These are phyloP conservation scores for Desmodus rotundus DNA, from an alignment of 2,113 vertebrate genomes.

Conservation along the genomic window DNA sequence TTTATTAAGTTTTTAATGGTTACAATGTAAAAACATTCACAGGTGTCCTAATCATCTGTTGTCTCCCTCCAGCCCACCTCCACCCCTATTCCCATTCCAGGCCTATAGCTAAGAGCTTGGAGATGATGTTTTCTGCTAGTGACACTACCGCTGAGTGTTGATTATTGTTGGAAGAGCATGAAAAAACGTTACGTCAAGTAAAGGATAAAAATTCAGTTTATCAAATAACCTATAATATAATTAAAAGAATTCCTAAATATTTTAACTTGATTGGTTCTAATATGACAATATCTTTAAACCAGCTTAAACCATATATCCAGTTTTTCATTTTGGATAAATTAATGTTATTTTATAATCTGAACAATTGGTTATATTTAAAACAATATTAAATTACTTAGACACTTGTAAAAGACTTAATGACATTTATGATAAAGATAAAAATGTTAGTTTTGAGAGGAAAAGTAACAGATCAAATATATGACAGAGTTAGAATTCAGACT, in stretches of 20 bases:
- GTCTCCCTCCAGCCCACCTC: not conserved
- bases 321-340: not conserved
- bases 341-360: not conserved
- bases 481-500: not conserved
- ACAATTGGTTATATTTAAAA: not conserved
- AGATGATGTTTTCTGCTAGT: conserved; percentile 9
- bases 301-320: not conserved
- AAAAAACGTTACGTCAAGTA: conserved; percentile 1
- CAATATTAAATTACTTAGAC: not conserved
- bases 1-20: conserved; percentile 18
- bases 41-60: conserved; percentile 31
- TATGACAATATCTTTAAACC: not conserved
- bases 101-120: not conserved
- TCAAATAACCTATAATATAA: not conserved
- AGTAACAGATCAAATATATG: not conserved
- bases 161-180: conserved; percentile 4
- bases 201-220: conserved; percentile 19
- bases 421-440: not conserved
- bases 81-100: not conserved
- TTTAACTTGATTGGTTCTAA: not conserved
- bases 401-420: not conserved
- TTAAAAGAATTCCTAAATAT: not conserved
- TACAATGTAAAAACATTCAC: not conserved
- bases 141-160: conserved; percentile 29
- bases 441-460: not conserved